phyloP scores from a whole-genome alignment of 2,797 vertebrate genomes.

The Champsocephalus esox region DNA sequence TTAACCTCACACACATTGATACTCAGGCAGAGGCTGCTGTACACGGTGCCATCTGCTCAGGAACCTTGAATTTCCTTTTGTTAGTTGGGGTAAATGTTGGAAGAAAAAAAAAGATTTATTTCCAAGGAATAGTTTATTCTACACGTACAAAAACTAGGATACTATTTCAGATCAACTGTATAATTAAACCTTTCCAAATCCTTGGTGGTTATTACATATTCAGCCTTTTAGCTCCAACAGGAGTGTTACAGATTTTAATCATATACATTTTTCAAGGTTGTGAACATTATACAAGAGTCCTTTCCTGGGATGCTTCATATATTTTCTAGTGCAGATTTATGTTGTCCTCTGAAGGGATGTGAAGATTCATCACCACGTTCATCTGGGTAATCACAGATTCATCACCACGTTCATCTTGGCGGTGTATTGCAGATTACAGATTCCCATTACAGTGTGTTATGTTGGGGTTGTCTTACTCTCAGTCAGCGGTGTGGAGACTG shows the following conservation, averaged over 20 bases:
- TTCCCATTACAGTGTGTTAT: not conserved
- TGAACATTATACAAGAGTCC: not conserved
- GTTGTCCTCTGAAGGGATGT: not conserved
- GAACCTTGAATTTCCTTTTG: not conserved
- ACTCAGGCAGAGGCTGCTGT: too few species aligned
- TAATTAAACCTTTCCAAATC: not conserved
- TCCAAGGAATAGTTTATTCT: not conserved
- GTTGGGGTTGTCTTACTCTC: not conserved
- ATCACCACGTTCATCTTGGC: not conserved
- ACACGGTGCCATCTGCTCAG: too few species aligned
- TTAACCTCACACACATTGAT: too few species aligned
- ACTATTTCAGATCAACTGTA: not conserved
- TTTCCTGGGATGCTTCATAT: not conserved
- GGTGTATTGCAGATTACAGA: conserved; percentile 10
- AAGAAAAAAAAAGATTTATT: not conserved
- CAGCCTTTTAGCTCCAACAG: not conserved
- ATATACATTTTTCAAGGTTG: not conserved
- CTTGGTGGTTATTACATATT: not conserved
- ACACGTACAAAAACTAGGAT: not conserved
- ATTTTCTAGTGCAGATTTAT: not conserved
- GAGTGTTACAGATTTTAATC: not conserved
- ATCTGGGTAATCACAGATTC: not conserved
- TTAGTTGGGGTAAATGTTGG: not conserved
- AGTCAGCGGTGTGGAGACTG: conserved; percentile 7
- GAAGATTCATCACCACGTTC: not conserved